Base-by-base conservation (phyloP, 1,140 invertebrate genomes). In the Ceratina calcarata region DNA sequence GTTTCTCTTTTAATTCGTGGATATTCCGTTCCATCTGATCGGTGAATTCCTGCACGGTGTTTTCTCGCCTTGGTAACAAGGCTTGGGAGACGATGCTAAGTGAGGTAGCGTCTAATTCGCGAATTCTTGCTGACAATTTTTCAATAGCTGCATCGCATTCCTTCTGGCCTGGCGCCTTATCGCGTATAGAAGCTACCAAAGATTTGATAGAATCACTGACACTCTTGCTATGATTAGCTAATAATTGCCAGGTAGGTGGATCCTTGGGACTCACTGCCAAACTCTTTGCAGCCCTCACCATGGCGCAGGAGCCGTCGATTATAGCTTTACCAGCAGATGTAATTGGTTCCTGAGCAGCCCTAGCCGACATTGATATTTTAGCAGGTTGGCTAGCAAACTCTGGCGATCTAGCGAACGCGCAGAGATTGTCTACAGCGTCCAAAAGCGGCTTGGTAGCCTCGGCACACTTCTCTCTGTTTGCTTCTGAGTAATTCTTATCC, bases 121-220 rank as follows among this genome's bases (percentile, higher is more conserved):
- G 94, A 4, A 98, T 96, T 77, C 96, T 95, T 0, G 94, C 93
- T 65, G 94, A 96, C 8, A 99, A 91, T 22, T 95, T 95, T 22
- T 97, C 96, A 69, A 99, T 95, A 0, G 97, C 97, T 1, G 94
- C 94, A 58, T 98, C 97, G 91, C 98, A 99, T 92, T 99, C 98
- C 7, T 96, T 96, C 89, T 99, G 98, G 0, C 99, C 99, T 0
- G 99, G 98, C 0, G 98, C 98, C 90, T 97, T 98, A 87, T 99
- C 98, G 57, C 98, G 96, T 78, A 99, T 98, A 57, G 97, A 97
- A 37, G 97, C 95, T 0, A 99, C 98, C 2, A 99, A 94, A 16
- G 96, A 95, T 91, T 99, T 99, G 83, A 99, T 99, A 0, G 98
- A 97, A 90, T 99, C 98, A 18, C 98, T 99, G 0, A 99, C 98